Percentiles rank a stretch among this genome's conserved stretches.
These are phyloP conservation scores for Poecilia latipinna DNA, from an alignment of 2,113 vertebrate genomes.

Conservation along the genomic window DNA sequence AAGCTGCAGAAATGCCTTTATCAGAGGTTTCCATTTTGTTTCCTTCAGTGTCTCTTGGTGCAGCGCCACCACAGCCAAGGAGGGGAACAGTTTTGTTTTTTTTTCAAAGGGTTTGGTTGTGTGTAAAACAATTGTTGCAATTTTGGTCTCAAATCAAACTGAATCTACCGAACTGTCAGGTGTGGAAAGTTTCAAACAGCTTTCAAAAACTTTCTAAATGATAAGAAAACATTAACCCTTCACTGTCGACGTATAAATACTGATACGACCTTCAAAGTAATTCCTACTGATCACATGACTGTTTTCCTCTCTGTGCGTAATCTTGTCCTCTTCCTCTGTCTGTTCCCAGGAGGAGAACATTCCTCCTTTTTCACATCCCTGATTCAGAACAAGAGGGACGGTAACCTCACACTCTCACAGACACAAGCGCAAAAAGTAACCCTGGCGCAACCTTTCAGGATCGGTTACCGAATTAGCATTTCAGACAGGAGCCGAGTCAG, in stretches of 20 bases:
- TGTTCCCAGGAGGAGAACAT: constrained; percentile 47
- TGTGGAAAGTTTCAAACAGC: too few species aligned
- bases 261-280: neutral
- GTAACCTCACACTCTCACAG: constrained; percentile 60
- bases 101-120: too few species aligned
- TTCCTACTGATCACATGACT: neutral
- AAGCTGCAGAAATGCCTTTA: too few species aligned
- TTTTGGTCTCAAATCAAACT: too few species aligned
- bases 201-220: too few species aligned
- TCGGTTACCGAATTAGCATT: constrained; percentile 75
- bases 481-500: constrained; percentile 47
- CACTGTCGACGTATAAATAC: neutral
- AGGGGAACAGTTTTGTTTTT: too few species aligned
- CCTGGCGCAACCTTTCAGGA: constrained; percentile 43
- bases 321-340: constrained; percentile 35
- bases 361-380: constrained; percentile 63
- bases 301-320: constrained; percentile 31
- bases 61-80: too few species aligned
- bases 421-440: constrained; percentile 35
- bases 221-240: neutral
- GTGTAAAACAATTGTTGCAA: too few species aligned
- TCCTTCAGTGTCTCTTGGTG: too few species aligned
- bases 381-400: constrained; percentile 63
- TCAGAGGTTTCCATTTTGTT: too few species aligned
- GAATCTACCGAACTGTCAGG: too few species aligned